Percentiles rank a stretch among this genome's conserved stretches.
Evolutionary conservation across 1,140 invertebrate species (phyloP).

Genomic region (Bradysia coprophila): DNA sequence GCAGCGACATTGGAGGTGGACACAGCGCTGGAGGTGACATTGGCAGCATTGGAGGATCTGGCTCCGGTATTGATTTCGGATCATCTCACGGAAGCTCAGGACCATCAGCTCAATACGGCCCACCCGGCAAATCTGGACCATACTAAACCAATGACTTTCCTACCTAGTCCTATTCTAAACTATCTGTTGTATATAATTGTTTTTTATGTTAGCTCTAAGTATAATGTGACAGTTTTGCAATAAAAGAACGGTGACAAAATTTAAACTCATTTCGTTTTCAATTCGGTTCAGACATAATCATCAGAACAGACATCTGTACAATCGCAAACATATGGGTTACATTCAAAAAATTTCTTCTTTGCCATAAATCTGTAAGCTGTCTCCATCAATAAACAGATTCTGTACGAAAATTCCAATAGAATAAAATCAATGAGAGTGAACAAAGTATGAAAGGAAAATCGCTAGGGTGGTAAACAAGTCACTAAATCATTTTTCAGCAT

Average conservation of each 20-base stretch:
- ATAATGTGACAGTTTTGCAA: background rate
- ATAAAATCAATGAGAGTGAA: too few relatives aligned
- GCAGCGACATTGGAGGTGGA: conserved; percentile 18
- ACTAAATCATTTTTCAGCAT: too few relatives aligned
- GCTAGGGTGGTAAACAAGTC: too few relatives aligned
- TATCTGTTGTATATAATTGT: conserved; percentile 1
- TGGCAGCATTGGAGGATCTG: conserved; percentile 22
- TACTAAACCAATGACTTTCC: conserved; percentile 12
- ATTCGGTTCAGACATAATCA: too few relatives aligned
- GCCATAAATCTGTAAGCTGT: background rate
- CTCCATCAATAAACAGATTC: background rate
- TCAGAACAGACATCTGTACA: background rate
- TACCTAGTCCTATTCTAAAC: conserved; percentile 1
- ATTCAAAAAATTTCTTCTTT: background rate
- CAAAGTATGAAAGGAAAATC: too few relatives aligned
- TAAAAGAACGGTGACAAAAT: conserved; percentile 1
- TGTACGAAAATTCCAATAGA: too few relatives aligned
- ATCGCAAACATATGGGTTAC: background rate
- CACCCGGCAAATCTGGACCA: conserved; percentile 31
- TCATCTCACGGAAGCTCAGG: conserved; percentile 18
- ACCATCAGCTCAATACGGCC: conserved; percentile 39
- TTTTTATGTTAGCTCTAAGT: background rate
- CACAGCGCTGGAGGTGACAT: conserved; percentile 16
- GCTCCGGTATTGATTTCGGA: conserved; percentile 14
- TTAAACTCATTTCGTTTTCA: background rate